These are phyloP conservation scores for Rhegmatorhina hoffmannsi DNA, from an alignment of 2,113 vertebrate genomes.

Conservation along the genomic window DNA sequence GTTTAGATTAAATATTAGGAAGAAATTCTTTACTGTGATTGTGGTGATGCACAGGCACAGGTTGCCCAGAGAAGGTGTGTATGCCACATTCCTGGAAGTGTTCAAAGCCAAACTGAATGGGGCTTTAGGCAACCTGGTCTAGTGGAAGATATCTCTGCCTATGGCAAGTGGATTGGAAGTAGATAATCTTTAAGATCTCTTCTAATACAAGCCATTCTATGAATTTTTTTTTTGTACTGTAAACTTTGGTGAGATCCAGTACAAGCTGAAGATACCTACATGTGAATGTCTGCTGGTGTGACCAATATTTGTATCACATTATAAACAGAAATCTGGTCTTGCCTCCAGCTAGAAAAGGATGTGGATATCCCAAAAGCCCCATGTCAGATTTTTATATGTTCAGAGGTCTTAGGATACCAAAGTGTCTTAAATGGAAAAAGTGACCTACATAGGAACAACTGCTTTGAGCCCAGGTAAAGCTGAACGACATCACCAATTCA, in stretches of 20 bases:
- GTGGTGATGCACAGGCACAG: not conserved
- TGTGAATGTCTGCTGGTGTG: not conserved
- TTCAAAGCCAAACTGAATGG: not conserved
- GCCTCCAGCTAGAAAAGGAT: not conserved
- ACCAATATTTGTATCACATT: not conserved
- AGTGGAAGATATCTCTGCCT: not conserved
- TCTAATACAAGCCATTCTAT: not conserved
- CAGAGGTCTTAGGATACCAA: not conserved
- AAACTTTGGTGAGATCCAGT: not conserved
- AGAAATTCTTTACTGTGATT: not conserved
- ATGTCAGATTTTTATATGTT: not conserved
- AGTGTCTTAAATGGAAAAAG: not conserved
- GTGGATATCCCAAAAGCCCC: not conserved
- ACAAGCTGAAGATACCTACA: not conserved
- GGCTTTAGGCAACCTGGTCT: not conserved
- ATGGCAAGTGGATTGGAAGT: not conserved
- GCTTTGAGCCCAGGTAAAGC: not conserved
- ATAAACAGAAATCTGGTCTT: not conserved
- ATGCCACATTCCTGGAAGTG: not conserved
- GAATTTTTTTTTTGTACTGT: not conserved
- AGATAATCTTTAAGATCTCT: not conserved
- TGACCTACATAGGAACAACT: not conserved
- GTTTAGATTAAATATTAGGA: not conserved
- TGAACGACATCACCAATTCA: not conserved
- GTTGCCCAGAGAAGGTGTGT: not conserved